Evolutionary conservation across 2,888 invertebrate genomes (phyloP).

Genomic region (Cerastis rubricosa): DNA sequence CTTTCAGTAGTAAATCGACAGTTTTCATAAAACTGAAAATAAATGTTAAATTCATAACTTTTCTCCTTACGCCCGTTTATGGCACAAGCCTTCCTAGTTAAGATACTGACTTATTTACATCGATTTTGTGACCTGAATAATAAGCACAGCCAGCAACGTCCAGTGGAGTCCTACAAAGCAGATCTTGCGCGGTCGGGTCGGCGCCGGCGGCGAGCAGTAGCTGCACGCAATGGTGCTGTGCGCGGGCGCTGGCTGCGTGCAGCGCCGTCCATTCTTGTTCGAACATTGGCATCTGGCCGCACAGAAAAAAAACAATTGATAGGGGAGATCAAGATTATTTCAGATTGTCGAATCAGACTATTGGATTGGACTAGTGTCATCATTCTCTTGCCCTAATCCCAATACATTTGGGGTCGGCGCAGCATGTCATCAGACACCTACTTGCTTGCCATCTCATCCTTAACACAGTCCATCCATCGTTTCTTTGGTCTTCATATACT

Average conservation of each 20-base stretch:
- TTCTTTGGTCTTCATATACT: too few relatives aligned
- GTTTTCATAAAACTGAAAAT: slow-evolving; percentile 54
- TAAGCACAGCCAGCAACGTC: slow-evolving; percentile 63
- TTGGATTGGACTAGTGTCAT: too few relatives aligned
- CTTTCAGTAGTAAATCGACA: too few relatives aligned
- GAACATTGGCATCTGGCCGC: slow-evolving; percentile 78
- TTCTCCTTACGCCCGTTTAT: neutral
- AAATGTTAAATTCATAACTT: neutral
- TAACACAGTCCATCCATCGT: too few relatives aligned
- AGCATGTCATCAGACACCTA: too few relatives aligned
- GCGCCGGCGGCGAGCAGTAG: too few relatives aligned
- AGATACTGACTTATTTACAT: slow-evolving; percentile 33
- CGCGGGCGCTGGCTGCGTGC: slow-evolving; percentile 89
- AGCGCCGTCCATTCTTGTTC: slow-evolving; percentile 89
- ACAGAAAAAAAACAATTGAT: slow-evolving; percentile 2
- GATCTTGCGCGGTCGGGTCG: slow-evolving; percentile 50
- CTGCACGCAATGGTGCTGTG: slow-evolving; percentile 72
- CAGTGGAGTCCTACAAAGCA: slow-evolving; percentile 60
- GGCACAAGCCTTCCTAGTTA: neutral
- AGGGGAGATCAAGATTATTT: neutral
- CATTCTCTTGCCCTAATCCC: too few relatives aligned
- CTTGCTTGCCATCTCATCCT: too few relatives aligned
- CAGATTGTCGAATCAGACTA: neutral
- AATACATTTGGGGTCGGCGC: too few relatives aligned
- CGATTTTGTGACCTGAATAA: slow-evolving; percentile 40